Conservation (phyloP, 2,888 invertebrate species). For the Apamea monoglypha region DNA sequence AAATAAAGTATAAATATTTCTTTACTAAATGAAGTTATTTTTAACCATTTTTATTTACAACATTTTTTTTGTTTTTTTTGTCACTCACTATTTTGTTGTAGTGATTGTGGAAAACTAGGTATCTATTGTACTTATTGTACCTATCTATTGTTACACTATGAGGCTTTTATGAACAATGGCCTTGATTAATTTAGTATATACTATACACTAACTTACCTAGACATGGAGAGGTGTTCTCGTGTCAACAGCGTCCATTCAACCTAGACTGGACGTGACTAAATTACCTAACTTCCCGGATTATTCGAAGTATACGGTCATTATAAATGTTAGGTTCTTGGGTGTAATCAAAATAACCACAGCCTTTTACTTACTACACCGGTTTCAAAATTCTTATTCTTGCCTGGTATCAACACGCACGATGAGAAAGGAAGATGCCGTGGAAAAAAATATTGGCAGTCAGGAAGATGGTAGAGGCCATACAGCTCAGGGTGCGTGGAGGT, state of each 20-base stretch:
- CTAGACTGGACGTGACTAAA: slow-evolving; percentile 38
- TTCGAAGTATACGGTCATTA: background rate
- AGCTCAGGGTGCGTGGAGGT: background rate
- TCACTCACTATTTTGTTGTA: background rate
- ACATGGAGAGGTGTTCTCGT: slow-evolving; percentile 14
- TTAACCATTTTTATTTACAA: background rate
- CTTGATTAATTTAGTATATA: slow-evolving; percentile 21
- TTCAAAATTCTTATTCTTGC: background rate
- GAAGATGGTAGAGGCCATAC: background rate
- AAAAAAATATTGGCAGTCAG: background rate
- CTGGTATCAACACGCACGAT: background rate
- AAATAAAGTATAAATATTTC: background rate
- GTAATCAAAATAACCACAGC: slow-evolving; percentile 15
- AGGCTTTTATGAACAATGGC: slow-evolving; percentile 16
- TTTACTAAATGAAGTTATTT: background rate
- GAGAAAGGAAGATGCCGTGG: background rate
- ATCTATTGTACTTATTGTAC: background rate
- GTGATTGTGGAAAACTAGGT: background rate
- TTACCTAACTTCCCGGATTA: slow-evolving; percentile 30
- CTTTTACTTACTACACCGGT: background rate
- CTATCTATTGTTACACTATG: slow-evolving; percentile 2
- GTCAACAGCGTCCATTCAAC: slow-evolving; percentile 49
- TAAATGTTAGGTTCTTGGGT: slow-evolving; percentile 2
- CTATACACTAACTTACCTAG: slow-evolving; percentile 10
- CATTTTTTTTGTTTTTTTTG: background rate